A percentile compares a stretch with the other conserved stretches of the same genome.
These are phyloP conservation scores for Polydrusus cervinus DNA, from an alignment of 2,888 invertebrate species.

Conservation along the genomic window DNA sequence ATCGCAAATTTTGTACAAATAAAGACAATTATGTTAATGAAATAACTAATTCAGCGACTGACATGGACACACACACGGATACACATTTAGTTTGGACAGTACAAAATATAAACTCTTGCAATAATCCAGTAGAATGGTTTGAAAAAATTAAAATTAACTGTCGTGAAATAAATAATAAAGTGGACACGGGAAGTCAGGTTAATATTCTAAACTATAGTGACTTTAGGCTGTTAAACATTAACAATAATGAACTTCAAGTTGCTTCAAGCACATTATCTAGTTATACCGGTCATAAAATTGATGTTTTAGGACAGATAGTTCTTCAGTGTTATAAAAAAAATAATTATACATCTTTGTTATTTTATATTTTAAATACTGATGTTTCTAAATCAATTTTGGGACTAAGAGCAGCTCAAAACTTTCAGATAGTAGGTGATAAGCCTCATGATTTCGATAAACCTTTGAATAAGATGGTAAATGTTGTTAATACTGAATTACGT, in stretches of 20 bases:
- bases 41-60: neutral
- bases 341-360: neutral
- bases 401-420: neutral
- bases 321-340: neutral
- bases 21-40: neutral
- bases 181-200: slow-evolving; percentile 23
- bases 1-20: slow-evolving; percentile 26
- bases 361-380: slow-evolving; percentile 1
- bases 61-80: neutral
- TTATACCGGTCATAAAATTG: slow-evolving; percentile 27
- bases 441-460: too few species aligned
- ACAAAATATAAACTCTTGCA: neutral
- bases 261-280: slow-evolving; percentile 8
- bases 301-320: slow-evolving; percentile 20
- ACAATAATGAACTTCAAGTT: slow-evolving; percentile 31
- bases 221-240: slow-evolving; percentile 16
- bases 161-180: slow-evolving; percentile 4
- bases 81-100: slow-evolving; percentile 18
- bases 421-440: too few species aligned
- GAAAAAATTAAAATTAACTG: slow-evolving; percentile 16
- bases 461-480: too few species aligned
- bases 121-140: slow-evolving; percentile 17
- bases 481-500: too few species aligned
- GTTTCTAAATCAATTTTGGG: slow-evolving; percentile 24
- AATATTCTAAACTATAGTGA: slow-evolving; percentile 24